Percentiles rank a stretch among this genome's conserved stretches.
These are phyloP conservation scores for Clivina fossor DNA, from an alignment of 2,888 invertebrate genomes.

Conservation along the genomic window DNA sequence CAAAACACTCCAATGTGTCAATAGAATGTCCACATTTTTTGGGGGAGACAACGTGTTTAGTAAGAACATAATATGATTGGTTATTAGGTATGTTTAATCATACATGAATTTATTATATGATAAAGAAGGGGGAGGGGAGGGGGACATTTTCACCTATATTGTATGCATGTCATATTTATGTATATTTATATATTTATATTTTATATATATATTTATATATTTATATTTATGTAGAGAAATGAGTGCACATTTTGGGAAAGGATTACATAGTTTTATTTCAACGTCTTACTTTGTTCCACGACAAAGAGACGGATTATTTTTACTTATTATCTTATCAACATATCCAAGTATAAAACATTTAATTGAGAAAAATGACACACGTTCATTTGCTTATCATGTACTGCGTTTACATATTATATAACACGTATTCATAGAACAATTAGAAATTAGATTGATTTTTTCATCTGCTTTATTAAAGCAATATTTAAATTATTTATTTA, in stretches of 20 bases:
- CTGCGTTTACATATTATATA: too few relatives aligned
- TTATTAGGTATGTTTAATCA: conserved; percentile 26
- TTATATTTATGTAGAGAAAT: conserved; percentile 27
- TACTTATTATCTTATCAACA: conserved; percentile 12
- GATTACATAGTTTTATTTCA: background rate
- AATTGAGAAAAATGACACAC: conserved; percentile 26
- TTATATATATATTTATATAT: conserved; percentile 26
- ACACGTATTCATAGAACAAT: too few relatives aligned
- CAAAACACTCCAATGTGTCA: conserved; percentile 20
- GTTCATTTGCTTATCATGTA: conserved; percentile 1
- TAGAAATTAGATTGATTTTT: too few relatives aligned
- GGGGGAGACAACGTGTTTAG: background rate
- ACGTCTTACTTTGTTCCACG: background rate
- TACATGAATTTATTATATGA: conserved; percentile 31
- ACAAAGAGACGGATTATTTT: background rate
- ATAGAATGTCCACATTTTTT: conserved; percentile 17
- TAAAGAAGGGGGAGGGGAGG: conserved; percentile 24
- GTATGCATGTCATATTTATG: conserved; percentile 28
- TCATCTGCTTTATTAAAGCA: too few relatives aligned
- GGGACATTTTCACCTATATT: conserved; percentile 31
- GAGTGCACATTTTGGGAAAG: conserved; percentile 13
- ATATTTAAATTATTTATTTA: too few relatives aligned
- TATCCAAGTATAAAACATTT: conserved; percentile 20
- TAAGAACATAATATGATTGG: conserved; percentile 16
- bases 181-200: conserved; percentile 17